phyloP scores from a whole-genome alignment of 1,140 invertebrate species.

The Bicyclus anynana region DNA sequence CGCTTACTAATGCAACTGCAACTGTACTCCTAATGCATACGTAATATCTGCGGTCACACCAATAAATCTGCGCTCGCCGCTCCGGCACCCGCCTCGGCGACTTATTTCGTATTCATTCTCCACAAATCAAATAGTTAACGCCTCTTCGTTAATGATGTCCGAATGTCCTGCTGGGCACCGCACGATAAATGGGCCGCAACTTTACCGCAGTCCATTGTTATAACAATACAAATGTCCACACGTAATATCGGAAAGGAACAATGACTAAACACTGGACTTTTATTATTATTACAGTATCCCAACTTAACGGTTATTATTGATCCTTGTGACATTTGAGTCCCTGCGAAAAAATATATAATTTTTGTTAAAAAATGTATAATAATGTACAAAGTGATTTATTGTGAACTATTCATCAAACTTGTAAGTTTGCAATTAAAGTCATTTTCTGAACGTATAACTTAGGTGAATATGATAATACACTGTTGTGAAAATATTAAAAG shows the following conservation, averaged over 20 bases:
- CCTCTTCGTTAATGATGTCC: constrained; percentile 41
- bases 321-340: background rate
- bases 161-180: constrained; percentile 38
- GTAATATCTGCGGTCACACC: constrained; percentile 34
- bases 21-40: constrained; percentile 53
- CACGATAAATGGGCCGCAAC: constrained; percentile 35
- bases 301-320: background rate
- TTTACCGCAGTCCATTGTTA: constrained; percentile 32
- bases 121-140: constrained; percentile 15
- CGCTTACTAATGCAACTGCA: constrained; percentile 65
- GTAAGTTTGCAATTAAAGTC: constrained; percentile 29
- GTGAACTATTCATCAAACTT: constrained; percentile 31
- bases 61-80: constrained; percentile 9
- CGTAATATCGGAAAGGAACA: constrained; percentile 11
- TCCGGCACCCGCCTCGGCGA: constrained; percentile 8
- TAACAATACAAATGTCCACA: constrained; percentile 22
- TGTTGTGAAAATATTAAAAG: constrained; percentile 64
- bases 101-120: constrained; percentile 14
- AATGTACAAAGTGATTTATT: constrained; percentile 10
- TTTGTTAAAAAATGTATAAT: background rate
- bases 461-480: constrained; percentile 55
- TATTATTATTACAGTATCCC: background rate
- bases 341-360: background rate
- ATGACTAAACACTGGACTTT: constrained; percentile 7
- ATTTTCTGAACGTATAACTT: constrained; percentile 22